Base-by-base conservation (phyloP, 92 coral and sea anemone genomes). In the Parazoanthus swiftii region DNA sequence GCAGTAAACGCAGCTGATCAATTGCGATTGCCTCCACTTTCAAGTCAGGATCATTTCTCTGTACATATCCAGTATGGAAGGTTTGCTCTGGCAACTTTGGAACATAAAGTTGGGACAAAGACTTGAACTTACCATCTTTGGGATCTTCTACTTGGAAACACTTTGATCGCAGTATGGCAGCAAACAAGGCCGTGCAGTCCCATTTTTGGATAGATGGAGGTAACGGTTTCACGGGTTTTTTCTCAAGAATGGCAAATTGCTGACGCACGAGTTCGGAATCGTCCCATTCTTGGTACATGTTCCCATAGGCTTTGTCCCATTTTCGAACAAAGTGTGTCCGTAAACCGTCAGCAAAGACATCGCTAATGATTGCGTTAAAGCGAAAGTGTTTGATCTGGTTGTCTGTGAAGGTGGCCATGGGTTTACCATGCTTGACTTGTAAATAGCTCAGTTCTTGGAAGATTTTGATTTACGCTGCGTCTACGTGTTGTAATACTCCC, bases 1-100 rank as follows among this genome's bases (percentile, higher is more conserved):
- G 81, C 56, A 77, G 81, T 21, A 77, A 48, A 4, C 81, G 26
- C 33, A 77, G 59, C 63, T 77, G 81, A 77, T 77, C 81, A 25
- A 77, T 26, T 5, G 81, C 81, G 5, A 18, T 77, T 36, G 39
- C 37, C 29, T 77, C 58, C 2, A 13, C 54, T 77, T 77, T 8
- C 81, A 39, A n/a, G 14, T 25, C 25, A 75, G 46, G 25, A 14
- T n/a, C 56, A 11, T 29, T 21, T 13, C 81, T 48, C 14, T 20
- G 37, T 1, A 48, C 18, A 48, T 77, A 77, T 4, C 58, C 81
- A 5, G 50, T 23, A 46, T 77, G 81, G 39, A 77, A 77, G 26
- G 63, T 44, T 3, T 26, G 59, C 15, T 77, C 58, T 44, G 58
- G 20, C 39, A 46, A 11, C 54, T 23, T 77, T 15, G 81, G 81